Percentiles rank a stretch among this genome's conserved stretches.
Conservation (phyloP, 2,888 invertebrate genomes). For the Pandemis corylana region DNA sequence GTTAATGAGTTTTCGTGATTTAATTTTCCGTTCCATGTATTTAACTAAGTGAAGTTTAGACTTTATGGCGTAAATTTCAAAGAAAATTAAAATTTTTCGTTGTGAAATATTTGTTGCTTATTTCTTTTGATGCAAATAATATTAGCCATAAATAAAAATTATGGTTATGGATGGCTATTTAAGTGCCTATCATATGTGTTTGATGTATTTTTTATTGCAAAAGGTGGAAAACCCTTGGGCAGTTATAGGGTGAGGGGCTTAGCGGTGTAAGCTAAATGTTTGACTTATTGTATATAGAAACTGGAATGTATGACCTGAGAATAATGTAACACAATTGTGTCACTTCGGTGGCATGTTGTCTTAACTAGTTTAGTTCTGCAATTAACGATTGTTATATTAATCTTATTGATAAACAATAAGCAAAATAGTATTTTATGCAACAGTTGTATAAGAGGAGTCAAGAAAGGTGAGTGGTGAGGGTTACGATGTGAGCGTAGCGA, state of each 20-base stretch:
- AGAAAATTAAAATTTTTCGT: not conserved
- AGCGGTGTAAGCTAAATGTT: constrained; percentile 16
- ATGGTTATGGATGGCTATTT: constrained; percentile 40
- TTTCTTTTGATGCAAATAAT: constrained; percentile 24
- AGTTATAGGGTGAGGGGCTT: constrained; percentile 29
- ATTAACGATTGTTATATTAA: too few species aligned
- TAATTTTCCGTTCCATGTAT: constrained; percentile 23
- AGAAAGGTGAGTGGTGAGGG: too few species aligned
- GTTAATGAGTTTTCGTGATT: constrained; percentile 32
- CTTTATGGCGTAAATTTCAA: not conserved
- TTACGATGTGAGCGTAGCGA: too few species aligned
- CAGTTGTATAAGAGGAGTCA: too few species aligned
- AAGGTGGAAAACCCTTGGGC: constrained; percentile 37
- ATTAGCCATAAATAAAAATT: constrained; percentile 38
- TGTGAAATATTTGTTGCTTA: constrained; percentile 4
- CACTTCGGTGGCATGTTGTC: too few species aligned
- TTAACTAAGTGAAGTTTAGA: constrained; percentile 20
- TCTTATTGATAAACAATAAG: too few species aligned
- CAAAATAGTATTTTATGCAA: too few species aligned
- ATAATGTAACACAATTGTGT: not conserved
- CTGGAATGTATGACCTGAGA: constrained; percentile 2
- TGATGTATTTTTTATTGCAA: constrained; percentile 39
- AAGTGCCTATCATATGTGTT: constrained; percentile 37
- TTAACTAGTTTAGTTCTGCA: too few species aligned
- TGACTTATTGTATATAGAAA: constrained; percentile 12